phyloP scores from a whole-genome alignment of 2,888 invertebrate species.

The Chalcis sispes region DNA sequence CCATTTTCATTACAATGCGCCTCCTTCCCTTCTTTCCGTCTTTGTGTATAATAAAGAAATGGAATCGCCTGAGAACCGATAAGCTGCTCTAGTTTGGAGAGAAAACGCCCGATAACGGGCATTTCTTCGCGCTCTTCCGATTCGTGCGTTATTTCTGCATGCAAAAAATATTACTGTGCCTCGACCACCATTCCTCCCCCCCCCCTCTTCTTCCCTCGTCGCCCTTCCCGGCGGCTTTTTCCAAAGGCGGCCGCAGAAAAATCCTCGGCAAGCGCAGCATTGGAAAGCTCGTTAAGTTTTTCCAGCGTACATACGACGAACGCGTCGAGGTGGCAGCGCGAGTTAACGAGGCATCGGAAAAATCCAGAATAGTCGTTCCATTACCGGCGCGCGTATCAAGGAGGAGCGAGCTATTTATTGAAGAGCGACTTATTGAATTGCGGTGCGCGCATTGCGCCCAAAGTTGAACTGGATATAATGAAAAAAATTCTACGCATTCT shows the following conservation, averaged over 20 bases:
- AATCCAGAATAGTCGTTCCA: constrained; percentile 43
- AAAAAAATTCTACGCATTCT: constrained; percentile 32
- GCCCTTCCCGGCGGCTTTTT: too few species aligned
- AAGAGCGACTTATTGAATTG: neutral
- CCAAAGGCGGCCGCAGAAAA: too few species aligned
- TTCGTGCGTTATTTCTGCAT: too few species aligned
- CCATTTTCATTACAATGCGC: constrained; percentile 9
- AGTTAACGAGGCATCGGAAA: constrained; percentile 59
- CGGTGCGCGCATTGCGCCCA: neutral
- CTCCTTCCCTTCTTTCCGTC: too few species aligned
- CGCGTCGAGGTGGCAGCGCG: neutral
- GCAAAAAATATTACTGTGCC: too few species aligned
- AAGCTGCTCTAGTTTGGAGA: constrained; percentile 23
- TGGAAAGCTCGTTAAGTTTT: too few species aligned
- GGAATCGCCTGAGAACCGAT: neutral
- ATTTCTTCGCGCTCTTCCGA: constrained; percentile 7
- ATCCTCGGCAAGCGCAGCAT: too few species aligned
- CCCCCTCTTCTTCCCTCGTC: too few species aligned
- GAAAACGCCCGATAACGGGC: constrained; percentile 35
- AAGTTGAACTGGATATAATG: constrained; percentile 29
- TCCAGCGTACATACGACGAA: neutral
- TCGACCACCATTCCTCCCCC: too few species aligned
- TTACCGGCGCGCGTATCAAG: too few species aligned
- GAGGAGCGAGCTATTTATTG: constrained; percentile 15
- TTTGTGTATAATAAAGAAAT: neutral